Conservation (phyloP, 2,888 invertebrate species). For the Torymus aiolomorphi region DNA sequence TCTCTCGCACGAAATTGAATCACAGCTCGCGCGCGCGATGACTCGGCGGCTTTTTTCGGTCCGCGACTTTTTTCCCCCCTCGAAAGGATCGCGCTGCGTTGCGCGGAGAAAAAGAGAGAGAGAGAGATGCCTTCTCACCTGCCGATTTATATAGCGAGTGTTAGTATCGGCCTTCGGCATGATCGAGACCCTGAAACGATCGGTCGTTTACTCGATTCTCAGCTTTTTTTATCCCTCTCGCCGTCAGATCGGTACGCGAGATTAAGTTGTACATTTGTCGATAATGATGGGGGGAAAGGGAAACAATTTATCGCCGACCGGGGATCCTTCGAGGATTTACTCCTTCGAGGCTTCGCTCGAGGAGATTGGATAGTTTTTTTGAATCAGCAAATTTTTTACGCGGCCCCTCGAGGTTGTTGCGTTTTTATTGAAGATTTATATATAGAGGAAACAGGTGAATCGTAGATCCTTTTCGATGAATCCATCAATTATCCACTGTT, state of each 20-base stretch:
- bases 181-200: slow-evolving; percentile 65
- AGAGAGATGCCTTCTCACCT: neutral
- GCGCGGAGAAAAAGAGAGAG: neutral
- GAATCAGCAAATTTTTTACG: too few relatives aligned
- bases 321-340: too few relatives aligned
- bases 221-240: neutral
- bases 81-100: neutral
- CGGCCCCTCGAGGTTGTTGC: too few relatives aligned
- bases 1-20: slow-evolving; percentile 35
- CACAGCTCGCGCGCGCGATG: slow-evolving; percentile 20
- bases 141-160: slow-evolving; percentile 16
- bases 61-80: neutral
- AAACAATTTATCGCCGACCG: too few relatives aligned
- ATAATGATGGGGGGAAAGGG: too few relatives aligned
- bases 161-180: slow-evolving; percentile 52
- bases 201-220: slow-evolving; percentile 29
- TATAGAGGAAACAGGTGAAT: too few relatives aligned
- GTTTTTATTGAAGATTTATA: too few relatives aligned
- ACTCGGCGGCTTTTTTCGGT: slow-evolving; percentile 17
- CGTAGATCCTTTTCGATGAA: too few relatives aligned
- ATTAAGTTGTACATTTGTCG: neutral
- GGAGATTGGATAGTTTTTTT: too few relatives aligned
- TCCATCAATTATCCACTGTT: too few relatives aligned
- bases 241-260: neutral
- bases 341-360: too few relatives aligned